phyloP scores from a whole-genome alignment of 2,113 vertebrate genomes.

The Chloropsis hardwickii region DNA sequence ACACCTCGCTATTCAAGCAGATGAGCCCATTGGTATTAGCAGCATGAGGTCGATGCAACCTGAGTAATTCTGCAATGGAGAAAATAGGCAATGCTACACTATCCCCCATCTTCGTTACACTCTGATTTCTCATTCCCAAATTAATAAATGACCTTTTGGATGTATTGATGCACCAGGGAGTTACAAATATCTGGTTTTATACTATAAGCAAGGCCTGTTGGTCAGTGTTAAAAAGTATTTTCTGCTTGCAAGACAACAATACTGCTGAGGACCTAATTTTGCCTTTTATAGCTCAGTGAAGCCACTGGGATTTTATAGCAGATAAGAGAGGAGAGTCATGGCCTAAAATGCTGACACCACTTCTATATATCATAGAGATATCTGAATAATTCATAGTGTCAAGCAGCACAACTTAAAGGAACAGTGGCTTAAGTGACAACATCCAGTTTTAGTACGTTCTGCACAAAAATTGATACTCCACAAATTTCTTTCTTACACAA shows the following conservation, averaged over 20 bases:
- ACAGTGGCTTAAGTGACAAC: neutral
- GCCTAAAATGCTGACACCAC: slow-evolving; percentile 55
- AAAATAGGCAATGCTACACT: neutral
- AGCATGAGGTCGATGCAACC: neutral
- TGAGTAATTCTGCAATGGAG: neutral
- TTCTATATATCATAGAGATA: slow-evolving; percentile 44
- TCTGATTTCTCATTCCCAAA: neutral
- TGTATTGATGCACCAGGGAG: neutral
- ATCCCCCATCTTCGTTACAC: neutral
- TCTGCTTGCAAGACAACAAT: neutral
- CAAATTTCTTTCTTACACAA: neutral
- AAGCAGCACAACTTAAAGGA: slow-evolving; percentile 39
- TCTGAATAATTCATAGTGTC: slow-evolving; percentile 64
- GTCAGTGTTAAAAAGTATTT: neutral
- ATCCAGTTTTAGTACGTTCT: neutral
- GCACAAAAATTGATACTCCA: neutral
- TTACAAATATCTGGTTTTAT: neutral
- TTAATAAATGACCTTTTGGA: neutral
- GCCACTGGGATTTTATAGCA: slow-evolving; percentile 39
- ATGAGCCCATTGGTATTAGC: neutral
- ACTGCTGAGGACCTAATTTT: slow-evolving; percentile 21
- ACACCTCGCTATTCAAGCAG: neutral
- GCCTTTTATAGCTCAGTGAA: slow-evolving; percentile 34
- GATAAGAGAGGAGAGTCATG: slow-evolving; percentile 39
- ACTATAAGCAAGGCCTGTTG: neutral